Conservation (phyloP, 2,888 invertebrate genomes). For the Hipparchia semele region DNA sequence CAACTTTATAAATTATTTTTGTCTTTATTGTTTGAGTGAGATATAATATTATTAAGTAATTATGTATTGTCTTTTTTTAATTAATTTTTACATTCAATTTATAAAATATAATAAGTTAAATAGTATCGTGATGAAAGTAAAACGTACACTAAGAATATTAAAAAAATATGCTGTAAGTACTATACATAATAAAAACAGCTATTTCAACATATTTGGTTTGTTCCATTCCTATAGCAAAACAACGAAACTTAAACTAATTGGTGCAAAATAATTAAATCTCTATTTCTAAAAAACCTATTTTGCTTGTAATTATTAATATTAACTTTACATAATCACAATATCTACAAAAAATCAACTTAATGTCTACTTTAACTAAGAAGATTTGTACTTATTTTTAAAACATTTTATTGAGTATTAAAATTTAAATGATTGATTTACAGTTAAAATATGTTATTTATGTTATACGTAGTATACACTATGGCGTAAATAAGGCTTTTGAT, state of each 20-base stretch:
- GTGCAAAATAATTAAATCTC: not conserved
- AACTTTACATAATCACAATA: not conserved
- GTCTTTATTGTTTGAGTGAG: not conserved
- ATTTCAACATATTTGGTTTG: not conserved
- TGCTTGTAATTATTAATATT: not conserved
- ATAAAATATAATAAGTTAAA: not conserved
- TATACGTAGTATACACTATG: not conserved
- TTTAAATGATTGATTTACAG: not conserved
- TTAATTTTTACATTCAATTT: not conserved
- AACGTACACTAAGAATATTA: not conserved
- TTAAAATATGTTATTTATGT: not conserved
- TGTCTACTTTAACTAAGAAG: slow-evolving; percentile 11
- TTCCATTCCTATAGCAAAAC: not conserved
- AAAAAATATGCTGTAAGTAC: not conserved
- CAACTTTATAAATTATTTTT: slow-evolving; percentile 2
- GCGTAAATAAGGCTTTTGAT: slow-evolving; percentile 15
- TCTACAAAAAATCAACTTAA: slow-evolving; percentile 3
- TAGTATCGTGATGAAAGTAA: not conserved
- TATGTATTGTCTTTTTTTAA: slow-evolving; percentile 11
- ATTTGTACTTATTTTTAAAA: slow-evolving; percentile 24
- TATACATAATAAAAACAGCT: too few species aligned
- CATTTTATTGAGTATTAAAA: not conserved
- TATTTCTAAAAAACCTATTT: not conserved
- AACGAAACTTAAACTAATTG: not conserved
- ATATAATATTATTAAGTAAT: not conserved